Base-by-base conservation (phyloP, 1,140 invertebrate species). In the Anastrepha obliqua region DNA sequence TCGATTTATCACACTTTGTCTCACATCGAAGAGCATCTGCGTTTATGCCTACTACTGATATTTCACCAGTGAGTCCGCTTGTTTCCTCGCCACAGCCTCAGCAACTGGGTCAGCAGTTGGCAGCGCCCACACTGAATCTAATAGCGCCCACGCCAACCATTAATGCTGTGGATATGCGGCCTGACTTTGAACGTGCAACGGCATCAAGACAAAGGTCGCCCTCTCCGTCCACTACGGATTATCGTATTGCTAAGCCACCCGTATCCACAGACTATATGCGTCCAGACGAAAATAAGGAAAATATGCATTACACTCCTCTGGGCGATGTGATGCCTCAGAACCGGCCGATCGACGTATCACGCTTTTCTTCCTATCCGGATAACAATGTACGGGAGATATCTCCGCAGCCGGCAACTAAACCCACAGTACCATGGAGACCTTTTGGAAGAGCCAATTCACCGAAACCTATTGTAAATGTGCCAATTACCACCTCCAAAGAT, bases 241-340 rank as follows among this genome's bases (percentile, higher is more conserved):
- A 91, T 88, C 90, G 91, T 17, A 90, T 89, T 13, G 91, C 91
- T 39, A 92, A 90, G 60, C 90, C 89, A 13, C 91, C 91, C 0
- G 78, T 91, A 13, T 91, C 91, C 0, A 81, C 89, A 59, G 91
- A 92, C 39, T 92, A 92, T 39, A 92, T 92, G 91, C 89, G 91
- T n/a, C 91, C 91, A 8, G 91, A 91, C 6, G 90, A 90, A 2
- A 91, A 87, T 5, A 91, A 91, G 47, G 91, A 91, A 74, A 89
- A 90, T 67, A 89, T 89, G 9, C 67, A 70, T 7, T 55, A 59
- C 55, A 15, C 39, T 65, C 62, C 15, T 39, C n/a, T 55, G 9
- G 90, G 89, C 0, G 89, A 89, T 1, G 59, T 87, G 42, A 29
- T 92, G 86, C 92, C 92, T 13, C 92, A 93, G 86, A 93, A 93